These are phyloP conservation scores for Drosophila fuyamai DNA, from an alignment of 1,140 invertebrate species.

Conservation along the genomic window DNA sequence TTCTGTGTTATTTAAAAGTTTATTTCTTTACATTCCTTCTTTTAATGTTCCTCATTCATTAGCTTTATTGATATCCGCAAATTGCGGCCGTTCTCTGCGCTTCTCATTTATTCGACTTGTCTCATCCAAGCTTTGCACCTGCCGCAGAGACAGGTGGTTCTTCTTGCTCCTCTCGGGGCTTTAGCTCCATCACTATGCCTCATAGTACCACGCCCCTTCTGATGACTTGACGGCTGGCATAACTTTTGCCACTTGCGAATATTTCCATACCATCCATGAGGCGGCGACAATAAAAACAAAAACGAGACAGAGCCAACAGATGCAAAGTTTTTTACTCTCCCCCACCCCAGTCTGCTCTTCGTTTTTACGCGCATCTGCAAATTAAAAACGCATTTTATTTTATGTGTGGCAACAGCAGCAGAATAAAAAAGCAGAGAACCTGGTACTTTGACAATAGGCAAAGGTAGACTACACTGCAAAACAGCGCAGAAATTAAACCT, in stretches of 20 bases:
- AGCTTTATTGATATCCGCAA: constrained; percentile 27
- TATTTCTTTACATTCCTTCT: constrained; percentile 8
- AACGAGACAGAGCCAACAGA: constrained; percentile 52
- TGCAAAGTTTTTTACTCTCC: constrained; percentile 42
- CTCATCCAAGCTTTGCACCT: constrained; percentile 27
- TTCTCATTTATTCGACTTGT: constrained; percentile 15
- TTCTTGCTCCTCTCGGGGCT: neutral
- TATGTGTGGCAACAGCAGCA: constrained; percentile 46
- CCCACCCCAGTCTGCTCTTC: constrained; percentile 5
- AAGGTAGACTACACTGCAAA: constrained; percentile 50
- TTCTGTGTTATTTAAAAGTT: neutral
- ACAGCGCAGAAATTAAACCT: neutral
- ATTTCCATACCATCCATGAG: constrained; percentile 65
- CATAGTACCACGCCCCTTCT: constrained; percentile 41
- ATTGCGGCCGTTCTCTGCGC: constrained; percentile 15
- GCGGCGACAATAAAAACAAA: constrained; percentile 75
- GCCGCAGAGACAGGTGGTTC: constrained; percentile 61
- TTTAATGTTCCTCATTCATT: constrained; percentile 34
- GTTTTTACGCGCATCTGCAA: constrained; percentile 78
- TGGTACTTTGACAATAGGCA: constrained; percentile 64
- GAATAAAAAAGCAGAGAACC: constrained; percentile 23
- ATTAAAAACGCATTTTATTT: constrained; percentile 84
- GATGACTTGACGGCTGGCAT: constrained; percentile 45
- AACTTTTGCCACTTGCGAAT: constrained; percentile 75
- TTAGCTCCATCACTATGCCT: constrained; percentile 19